Evolutionary conservation across 2,113 vertebrate species (phyloP), one percentile per base, ranked within the genome.

Genomic region (Trematomus loennbergii): DNA sequence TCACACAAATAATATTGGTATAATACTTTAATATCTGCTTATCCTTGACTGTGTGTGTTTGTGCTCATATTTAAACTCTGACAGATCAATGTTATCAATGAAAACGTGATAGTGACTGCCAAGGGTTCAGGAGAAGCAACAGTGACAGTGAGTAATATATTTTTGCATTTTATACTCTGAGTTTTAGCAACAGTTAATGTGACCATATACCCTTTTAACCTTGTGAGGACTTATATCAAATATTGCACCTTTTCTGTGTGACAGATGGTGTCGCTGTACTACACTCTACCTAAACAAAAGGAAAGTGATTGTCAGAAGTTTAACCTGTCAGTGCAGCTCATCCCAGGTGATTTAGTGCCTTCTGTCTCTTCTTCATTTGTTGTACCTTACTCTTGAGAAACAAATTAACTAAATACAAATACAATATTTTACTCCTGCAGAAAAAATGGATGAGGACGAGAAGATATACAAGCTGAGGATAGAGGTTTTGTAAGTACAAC

Each of bases 201-300:
- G n/a, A n/a, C n/a, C n/a, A n/a, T n/a, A n/a, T n/a, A n/a, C n/a
- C 45, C 22, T 13, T 55, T 66, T 29, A 22, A 45, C 18, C 16
- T 29, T 25, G 9, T 33, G 3, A 60, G 17, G 1, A 72, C 40
- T 12, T 4, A n/a, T 17, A n/a, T n/a, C n/a, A n/a, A n/a, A n/a
- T n/a, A n/a, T n/a, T 2, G 5, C 0, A 49, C 12, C 49, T 66
- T 54, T 0, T 57, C 20, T 4, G 16, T 58, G 22, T 58, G 22
- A 55, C 79, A 96, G 95, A 83, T 96, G 78, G 93, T 97, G 81
- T 96, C 96, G 0, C 2, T 95, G 60, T 97, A 97, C 87, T 95
- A 96, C 0, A 92, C 95, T 79, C 77, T 91, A n/a, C 85, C 94
- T n/a, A 88, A 81, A 0, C 90, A 95, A 0, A 91, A 69, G 36